Conservation (phyloP, 2,797 vertebrate genomes). For the Helostoma temminkii region DNA sequence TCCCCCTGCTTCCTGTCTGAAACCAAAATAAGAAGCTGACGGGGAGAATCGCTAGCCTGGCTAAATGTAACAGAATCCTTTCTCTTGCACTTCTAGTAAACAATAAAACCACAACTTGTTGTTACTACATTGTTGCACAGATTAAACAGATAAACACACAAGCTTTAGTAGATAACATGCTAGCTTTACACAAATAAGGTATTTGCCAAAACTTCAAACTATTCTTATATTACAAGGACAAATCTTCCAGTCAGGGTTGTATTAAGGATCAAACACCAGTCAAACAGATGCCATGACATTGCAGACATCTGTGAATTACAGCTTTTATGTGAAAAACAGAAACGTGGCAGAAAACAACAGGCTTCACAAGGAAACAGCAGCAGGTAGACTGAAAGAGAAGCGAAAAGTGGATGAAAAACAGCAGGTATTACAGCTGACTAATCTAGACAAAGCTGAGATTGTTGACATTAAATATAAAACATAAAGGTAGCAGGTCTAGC, state of each 20-base stretch:
- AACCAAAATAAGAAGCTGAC: no score
- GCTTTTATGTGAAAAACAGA: not conserved
- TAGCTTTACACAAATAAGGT: no score
- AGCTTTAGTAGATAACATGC: not conserved
- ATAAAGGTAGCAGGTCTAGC: conserved; percentile 23
- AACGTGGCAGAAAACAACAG: conserved; percentile 3
- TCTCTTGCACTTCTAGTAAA: no score
- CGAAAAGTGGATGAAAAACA: not conserved
- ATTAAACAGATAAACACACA: no score
- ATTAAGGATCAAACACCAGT: not conserved
- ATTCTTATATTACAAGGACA: not conserved
- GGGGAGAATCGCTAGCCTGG: no score
- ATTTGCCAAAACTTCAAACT: no score
- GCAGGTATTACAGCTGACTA: not conserved
- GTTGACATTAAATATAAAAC: conserved; percentile 24
- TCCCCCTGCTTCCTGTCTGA: no score
- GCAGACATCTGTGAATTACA: not conserved
- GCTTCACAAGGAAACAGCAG: not conserved
- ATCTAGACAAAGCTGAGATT: not conserved
- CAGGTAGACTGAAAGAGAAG: not conserved
- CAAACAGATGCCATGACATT: not conserved
- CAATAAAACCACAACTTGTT: no score
- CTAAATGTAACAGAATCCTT: no score
- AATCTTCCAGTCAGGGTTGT: not conserved
- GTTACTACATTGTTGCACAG: no score